Evolutionary conservation across 2,113 vertebrate genomes (phyloP).

Genomic region (Alligator mississippiensis): DNA sequence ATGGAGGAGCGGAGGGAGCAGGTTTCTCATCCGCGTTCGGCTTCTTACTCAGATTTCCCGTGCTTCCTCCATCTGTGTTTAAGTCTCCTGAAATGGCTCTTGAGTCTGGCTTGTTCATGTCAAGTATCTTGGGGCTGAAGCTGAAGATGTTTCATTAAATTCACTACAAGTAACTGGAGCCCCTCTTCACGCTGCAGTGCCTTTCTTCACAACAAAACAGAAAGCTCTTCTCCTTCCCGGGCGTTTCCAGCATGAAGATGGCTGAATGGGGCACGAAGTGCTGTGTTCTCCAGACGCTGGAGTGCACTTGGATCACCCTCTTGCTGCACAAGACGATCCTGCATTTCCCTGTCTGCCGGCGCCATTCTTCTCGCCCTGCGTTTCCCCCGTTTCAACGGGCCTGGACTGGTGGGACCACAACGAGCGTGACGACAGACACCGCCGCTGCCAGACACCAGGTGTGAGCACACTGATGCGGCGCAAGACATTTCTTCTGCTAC

Average conservation of each 20-base stretch:
- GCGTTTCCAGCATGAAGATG: rapidly evolving
- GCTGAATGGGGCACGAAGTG: neutral
- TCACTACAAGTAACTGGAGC: neutral
- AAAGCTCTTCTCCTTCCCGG: neutral
- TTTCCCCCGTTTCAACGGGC: neutral
- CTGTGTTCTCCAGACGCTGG: rapidly evolving
- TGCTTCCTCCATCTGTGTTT: neutral
- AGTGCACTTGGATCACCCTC: neutral
- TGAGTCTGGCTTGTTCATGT: rapidly evolving
- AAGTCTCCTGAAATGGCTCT: rapidly evolving
- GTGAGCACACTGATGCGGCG: too few species aligned
- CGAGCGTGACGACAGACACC: too few species aligned
- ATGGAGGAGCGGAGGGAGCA: rapidly evolving
- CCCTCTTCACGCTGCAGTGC: neutral
- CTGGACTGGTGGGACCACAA: too few species aligned
- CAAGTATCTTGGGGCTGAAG: rapidly evolving
- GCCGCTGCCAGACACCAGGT: too few species aligned
- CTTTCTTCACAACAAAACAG: neutral
- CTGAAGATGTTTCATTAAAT: neutral
- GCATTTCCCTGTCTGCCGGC: neutral
- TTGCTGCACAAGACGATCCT: neutral
- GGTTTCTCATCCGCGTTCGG: rapidly evolving
- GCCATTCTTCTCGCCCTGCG: rapidly evolving
- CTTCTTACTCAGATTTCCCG: rapidly evolving
- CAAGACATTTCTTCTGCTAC: too few species aligned